Conservation (phyloP, 1,140 invertebrate species). For the Holcopasites calliopsidis region DNA sequence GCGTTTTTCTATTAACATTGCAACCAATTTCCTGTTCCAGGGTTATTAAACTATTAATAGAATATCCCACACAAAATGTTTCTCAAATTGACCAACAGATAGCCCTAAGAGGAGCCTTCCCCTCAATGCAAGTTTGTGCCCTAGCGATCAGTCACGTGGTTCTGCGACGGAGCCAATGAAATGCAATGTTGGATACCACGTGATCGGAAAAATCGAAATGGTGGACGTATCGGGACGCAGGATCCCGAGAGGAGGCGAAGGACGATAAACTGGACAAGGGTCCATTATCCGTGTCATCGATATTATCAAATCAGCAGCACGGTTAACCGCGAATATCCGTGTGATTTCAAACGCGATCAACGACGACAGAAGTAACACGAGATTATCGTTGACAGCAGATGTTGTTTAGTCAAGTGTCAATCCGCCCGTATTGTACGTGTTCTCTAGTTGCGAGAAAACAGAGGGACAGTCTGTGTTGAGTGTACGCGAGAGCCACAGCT, state of each 20-base stretch:
- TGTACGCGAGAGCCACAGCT: conserved; percentile 29
- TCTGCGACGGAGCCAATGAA: conserved; percentile 34
- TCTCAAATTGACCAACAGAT: conserved; percentile 25
- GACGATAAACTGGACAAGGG: conserved; percentile 73
- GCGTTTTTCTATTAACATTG: too few species aligned
- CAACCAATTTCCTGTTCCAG: too few species aligned
- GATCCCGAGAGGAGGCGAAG: conserved; percentile 74
- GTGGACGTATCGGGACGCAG: conserved; percentile 77
- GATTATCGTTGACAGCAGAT: conserved; percentile 41
- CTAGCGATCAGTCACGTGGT: conserved; percentile 47
- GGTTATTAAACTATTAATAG: background rate
- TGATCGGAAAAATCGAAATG: conserved; percentile 77
- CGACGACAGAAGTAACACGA: background rate
- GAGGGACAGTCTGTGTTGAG: conserved; percentile 27
- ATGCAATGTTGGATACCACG: conserved; percentile 55
- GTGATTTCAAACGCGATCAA: background rate
- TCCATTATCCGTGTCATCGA: conserved; percentile 62
- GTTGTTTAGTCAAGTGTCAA: conserved; percentile 67
- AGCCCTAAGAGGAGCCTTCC: conserved; percentile 28
- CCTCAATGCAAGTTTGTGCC: conserved; percentile 41
- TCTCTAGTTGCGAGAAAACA: conserved; percentile 42
- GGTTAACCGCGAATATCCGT: conserved; percentile 13
- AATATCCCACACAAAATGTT: background rate
- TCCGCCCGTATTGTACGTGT: conserved; percentile 62
- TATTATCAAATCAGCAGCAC: conserved; percentile 41